Percentiles rank a stretch among this genome's conserved stretches.
Evolutionary conservation across 2,113 vertebrate species (phyloP).

Genomic region (Syrrhaptes paradoxus): DNA sequence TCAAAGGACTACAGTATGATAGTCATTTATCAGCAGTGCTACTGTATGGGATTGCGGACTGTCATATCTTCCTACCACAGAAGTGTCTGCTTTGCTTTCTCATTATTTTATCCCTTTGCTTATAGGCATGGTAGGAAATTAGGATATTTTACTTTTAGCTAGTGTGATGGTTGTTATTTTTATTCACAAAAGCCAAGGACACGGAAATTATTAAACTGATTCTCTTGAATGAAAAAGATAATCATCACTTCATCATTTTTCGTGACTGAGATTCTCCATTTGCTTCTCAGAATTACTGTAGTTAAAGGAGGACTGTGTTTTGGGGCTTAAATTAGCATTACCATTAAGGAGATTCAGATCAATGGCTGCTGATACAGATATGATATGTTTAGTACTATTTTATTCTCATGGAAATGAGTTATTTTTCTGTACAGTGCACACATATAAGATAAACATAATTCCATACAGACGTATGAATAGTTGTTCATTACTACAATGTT

Average conservation of each 20-base stretch:
- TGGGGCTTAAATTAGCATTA: conserved; percentile 37
- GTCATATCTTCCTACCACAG: conserved; percentile 34
- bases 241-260: conserved; percentile 52
- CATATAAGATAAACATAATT: conserved; percentile 57
- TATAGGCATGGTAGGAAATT: conserved; percentile 37
- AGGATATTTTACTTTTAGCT: conserved; percentile 39
- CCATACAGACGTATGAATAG: conserved; percentile 10
- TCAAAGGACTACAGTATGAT: conserved; percentile 6
- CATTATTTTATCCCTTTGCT: conserved; percentile 40
- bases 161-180: conserved; percentile 37
- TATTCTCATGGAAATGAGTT: conserved; percentile 55
- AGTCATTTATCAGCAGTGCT: conserved; percentile 24
- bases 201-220: conserved; percentile 46
- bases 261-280: neutral
- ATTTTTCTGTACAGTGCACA: conserved; percentile 34
- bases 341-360: conserved; percentile 60
- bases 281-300: conserved; percentile 35
- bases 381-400: conserved; percentile 30
- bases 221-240: conserved; percentile 50
- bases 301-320: conserved; percentile 15
- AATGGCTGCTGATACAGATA: conserved; percentile 47
- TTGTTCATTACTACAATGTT: conserved; percentile 17
- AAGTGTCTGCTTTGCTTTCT: conserved; percentile 39
- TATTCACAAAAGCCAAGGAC: conserved; percentile 11
- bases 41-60: neutral